Evolutionary conservation across 1,140 invertebrate genomes (phyloP).

Genomic region (Drosophila orena): DNA sequence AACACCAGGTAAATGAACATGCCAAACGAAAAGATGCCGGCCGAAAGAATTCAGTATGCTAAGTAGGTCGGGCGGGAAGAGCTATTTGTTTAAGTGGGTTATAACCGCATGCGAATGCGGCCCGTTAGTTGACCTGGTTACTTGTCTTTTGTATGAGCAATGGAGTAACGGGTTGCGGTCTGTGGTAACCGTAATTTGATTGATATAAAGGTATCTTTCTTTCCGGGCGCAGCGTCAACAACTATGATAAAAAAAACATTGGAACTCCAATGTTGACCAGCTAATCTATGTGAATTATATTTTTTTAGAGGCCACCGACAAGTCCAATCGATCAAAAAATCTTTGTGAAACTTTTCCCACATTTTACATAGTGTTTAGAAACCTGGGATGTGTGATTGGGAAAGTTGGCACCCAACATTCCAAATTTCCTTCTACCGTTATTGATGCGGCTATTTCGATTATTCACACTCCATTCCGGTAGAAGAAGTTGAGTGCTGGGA

Average conservation of each 20-base stretch:
- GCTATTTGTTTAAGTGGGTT: conserved; percentile 78
- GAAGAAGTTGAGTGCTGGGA: conserved; percentile 10
- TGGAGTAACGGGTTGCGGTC: conserved; percentile 11
- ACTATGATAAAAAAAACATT: no score
- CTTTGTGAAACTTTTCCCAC: conserved; percentile 25
- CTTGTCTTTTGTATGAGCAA: conserved; percentile 41
- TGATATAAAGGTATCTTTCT: not conserved
- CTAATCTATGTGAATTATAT: no score
- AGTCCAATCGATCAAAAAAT: conserved; percentile 13
- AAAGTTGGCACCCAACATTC: conserved; percentile 49
- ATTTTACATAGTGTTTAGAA: conserved; percentile 19
- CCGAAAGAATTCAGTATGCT: not conserved
- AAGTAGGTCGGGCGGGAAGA: conserved; percentile 43
- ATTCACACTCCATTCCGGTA: conserved; percentile 35
- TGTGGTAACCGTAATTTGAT: conserved; percentile 15
- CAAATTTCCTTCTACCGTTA: conserved; percentile 4
- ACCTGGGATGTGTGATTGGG: conserved; percentile 28
- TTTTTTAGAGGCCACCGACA: no score
- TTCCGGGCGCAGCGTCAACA: no score
- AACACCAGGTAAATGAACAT: conserved; percentile 23
- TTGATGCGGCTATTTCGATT: conserved; percentile 1
- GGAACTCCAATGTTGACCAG: no score
- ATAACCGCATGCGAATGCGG: conserved; percentile 75
- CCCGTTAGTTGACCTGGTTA: conserved; percentile 82
- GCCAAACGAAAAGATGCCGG: conserved; percentile 48